A percentile compares a stretch with the other conserved stretches of the same genome.
Conservation (phyloP, 2,797 vertebrate genomes). For the Poecilia wingei region DNA sequence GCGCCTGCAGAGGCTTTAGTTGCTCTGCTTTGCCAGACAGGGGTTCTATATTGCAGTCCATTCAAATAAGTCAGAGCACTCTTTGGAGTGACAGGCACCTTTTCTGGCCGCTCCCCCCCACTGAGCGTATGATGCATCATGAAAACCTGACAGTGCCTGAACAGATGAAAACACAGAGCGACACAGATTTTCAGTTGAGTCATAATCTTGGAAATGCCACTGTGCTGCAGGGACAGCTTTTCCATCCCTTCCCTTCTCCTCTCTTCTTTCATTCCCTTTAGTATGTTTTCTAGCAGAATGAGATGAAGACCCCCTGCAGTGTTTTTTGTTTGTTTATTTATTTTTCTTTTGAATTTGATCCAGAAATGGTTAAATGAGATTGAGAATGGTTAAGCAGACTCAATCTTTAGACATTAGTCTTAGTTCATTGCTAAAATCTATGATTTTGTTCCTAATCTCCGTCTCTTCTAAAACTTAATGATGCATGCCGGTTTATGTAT, state of each 20-base stretch:
- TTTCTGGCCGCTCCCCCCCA: background rate
- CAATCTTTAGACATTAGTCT: constrained; percentile 13
- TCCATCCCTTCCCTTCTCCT: background rate
- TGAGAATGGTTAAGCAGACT: constrained; percentile 11
- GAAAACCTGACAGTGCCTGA: background rate
- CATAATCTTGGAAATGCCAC: constrained; percentile 51
- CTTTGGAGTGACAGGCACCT: background rate
- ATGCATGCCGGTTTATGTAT: constrained; percentile 28
- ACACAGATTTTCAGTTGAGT: constrained; percentile 40
- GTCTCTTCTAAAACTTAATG: constrained; percentile 46
- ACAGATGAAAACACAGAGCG: constrained; percentile 20
- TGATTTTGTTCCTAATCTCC: constrained; percentile 48
- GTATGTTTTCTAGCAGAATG: constrained; percentile 52
- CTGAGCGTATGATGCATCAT: constrained; percentile 7
- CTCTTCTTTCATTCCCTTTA: constrained; percentile 24
- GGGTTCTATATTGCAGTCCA: constrained; percentile 6
- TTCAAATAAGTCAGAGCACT: background rate
- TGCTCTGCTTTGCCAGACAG: constrained; percentile 8
- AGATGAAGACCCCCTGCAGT: background rate
- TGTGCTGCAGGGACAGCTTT: constrained; percentile 8
- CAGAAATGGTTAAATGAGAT: constrained; percentile 33
- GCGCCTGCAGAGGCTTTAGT: background rate
- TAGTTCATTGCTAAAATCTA: constrained; percentile 43
- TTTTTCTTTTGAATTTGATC: constrained; percentile 52
- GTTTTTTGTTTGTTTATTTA: constrained; percentile 1